These are phyloP conservation scores for Pedetes capensis DNA, from an alignment of 2,113 vertebrate species.

Conservation along the genomic window DNA sequence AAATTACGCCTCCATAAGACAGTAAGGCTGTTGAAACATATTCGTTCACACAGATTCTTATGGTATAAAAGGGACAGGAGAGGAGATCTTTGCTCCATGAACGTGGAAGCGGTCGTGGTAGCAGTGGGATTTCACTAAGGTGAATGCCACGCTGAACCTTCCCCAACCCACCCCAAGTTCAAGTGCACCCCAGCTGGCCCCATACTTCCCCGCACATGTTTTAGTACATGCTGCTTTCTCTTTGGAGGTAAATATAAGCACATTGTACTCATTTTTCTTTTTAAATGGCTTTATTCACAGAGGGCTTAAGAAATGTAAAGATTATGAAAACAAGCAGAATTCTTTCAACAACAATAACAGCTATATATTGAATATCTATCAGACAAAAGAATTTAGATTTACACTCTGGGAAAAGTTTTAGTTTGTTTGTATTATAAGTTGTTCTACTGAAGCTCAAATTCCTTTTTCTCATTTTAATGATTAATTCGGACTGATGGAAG, in stretches of 20 bases:
- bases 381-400: neutral
- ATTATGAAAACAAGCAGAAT: neutral
- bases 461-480: neutral
- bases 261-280: neutral
- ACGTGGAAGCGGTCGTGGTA: neutral
- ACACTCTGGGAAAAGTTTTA: neutral
- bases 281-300: neutral
- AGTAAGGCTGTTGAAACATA: neutral
- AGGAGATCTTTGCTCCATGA: neutral
- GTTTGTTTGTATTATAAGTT: neutral
- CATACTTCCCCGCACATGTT: neutral
- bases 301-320: neutral
- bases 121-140: neutral
- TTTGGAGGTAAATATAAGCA: neutral
- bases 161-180: neutral
- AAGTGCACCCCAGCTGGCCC: neutral
- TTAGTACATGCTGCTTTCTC: neutral
- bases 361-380: neutral
- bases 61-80: neutral
- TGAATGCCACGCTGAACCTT: too few species aligned
- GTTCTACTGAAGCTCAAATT: neutral
- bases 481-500: neutral
- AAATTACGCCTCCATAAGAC: neutral
- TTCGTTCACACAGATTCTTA: neutral
- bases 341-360: neutral